phyloP scores from a whole-genome alignment of 2,797 vertebrate genomes.

The Crocodylus rhombifer region DNA sequence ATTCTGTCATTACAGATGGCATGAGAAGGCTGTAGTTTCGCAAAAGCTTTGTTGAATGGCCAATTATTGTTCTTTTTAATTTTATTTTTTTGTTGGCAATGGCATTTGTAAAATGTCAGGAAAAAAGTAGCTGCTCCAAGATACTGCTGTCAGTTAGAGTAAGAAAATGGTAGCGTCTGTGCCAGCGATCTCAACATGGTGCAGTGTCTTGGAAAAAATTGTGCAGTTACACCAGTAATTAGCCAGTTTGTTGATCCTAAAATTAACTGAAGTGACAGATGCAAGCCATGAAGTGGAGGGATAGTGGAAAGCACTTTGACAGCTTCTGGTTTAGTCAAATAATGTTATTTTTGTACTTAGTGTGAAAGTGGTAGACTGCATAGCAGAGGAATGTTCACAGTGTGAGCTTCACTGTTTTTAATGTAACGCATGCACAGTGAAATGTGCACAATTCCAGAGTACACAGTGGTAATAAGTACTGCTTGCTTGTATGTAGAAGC shows the following conservation, averaged over 20 bases:
- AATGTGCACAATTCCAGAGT: neutral
- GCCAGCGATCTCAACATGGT: neutral
- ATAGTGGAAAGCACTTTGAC: constrained; percentile 8
- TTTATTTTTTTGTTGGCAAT: neutral
- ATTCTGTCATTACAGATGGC: neutral
- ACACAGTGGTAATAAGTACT: no score
- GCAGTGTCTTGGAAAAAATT: neutral
- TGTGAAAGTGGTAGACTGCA: neutral
- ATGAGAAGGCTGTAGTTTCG: neutral
- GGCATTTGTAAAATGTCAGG: neutral
- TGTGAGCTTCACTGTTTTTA: neutral
- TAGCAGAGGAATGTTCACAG: neutral
- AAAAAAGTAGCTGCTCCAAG: no score
- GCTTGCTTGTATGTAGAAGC: neutral
- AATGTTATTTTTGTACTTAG: neutral
- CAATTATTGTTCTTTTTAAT: no score
- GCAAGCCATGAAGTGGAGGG: neutral
- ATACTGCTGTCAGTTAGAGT: neutral
- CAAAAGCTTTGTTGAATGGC: neutral
- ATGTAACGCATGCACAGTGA: neutral
- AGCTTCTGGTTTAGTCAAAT: neutral
- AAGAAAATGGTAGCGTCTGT: neutral
- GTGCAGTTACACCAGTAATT: neutral
- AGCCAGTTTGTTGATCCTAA: neutral
- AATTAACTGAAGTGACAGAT: constrained; percentile 7